Base-by-base conservation (phyloP, 2,888 invertebrate species). In the Atrina japonica region DNA sequence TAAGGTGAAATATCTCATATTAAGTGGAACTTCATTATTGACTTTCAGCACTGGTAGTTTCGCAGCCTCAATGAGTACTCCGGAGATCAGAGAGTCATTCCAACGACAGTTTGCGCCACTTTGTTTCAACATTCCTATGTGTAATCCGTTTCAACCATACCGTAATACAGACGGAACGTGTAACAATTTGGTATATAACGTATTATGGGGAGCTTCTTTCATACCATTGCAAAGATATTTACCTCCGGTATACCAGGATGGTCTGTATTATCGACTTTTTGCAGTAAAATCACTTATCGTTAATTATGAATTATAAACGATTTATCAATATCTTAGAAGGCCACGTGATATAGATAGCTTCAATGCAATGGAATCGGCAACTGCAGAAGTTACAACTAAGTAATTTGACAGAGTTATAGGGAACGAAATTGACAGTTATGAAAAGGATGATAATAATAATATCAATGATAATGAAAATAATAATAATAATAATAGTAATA, bases 101-200 rank as follows among this genome's bases (percentile, higher is more conserved):
- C 56, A 56, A 40, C 21, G 56, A 1, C 40, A 35, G 3, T 40
- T 56, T 35, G n/a, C n/a, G 18, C 56, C 56, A 3, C 18, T 35
- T 11, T 56, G 56, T 56, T 56, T 35, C 23, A 40, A 56, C 14
- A 56, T 56, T 2, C 41, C 56, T 7, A 23, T 14, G 23, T 59
- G 59, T n/a, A n/a, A 59, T 45, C 1, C 45, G 9, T 27, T 25
- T 16, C 11, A 59, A 14, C 43, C 43, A 1, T 59, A 59, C 29
- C 41, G 59, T 23, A 45, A 27, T n/a, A 43, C 59, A 11, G 45
- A 45, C n/a, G 59, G 59, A 25, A 27, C 43, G 14, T 59, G 59
- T 18, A 59, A 59, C 59, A 59, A 59, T 25, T 27, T 59, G 16
- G 7, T 47, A 16, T 43, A 14, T n/a, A 25, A 59, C 18, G 16